Base-by-base conservation (phyloP, 2,113 vertebrate genomes). In the Tragelaphus scriptus region DNA sequence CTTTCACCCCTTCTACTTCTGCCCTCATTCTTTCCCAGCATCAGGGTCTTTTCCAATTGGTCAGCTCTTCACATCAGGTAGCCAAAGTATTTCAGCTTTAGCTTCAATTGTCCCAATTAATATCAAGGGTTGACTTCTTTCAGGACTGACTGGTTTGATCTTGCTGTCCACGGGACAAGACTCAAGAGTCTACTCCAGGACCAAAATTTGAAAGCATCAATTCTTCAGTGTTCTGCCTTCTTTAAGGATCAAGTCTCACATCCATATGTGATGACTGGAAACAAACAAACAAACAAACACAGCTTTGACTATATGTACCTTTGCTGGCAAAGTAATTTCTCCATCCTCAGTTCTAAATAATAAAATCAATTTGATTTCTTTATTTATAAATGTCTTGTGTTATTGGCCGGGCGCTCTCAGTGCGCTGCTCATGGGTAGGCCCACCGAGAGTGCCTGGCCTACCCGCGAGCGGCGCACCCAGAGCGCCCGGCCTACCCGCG, bases 231-330 rank as follows among this genome's bases (percentile, higher is more conserved):
- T 0, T 25, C 36, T 12, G 9, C 36, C 10, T 23, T 23, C n/a
- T 75, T 75, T 40, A 75, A 40, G 68, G 68, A 12, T 23, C 68
- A 75, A 40, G 19, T 23, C n/a, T 75, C 19, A 75, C 36, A 75
- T 6, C 68, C 19, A 40, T 40, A 75, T 1, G 1, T 40, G 68
- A 75, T 0, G 19, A 75, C n/a, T 40, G 11, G 10, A 1, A 25
- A 36, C 23, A n/a, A 32, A 15, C 30, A 14, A 28, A 30, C 14
- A 6, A 58, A 44, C 40, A 59, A 59, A 7, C 15, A 36, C 9
- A 36, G 17, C 4, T 10, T 71, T 71, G 65, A 36, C 17, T 36
- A 71, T 36, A 71, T 11, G 9, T 17, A 36, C 8, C 4, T 36
- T 71, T 21, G n/a, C 9, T 21, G 17, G n/a, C 4, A 36, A 71